Evolutionary conservation across 2,113 vertebrate genomes (phyloP).

Genomic region (Ellobius talpinus): DNA sequence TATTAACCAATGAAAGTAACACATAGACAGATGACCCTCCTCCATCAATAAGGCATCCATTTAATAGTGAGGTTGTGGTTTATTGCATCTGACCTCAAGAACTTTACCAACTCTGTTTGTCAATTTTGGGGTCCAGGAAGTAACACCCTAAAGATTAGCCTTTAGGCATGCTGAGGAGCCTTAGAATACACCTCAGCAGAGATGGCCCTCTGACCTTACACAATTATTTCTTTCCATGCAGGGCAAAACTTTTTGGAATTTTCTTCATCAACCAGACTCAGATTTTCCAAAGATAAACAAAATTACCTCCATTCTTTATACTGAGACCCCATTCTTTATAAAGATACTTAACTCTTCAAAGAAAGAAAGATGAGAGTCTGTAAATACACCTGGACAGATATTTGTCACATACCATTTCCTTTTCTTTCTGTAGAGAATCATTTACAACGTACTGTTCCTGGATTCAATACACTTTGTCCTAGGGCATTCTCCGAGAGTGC

Average conservation of each 20-base stretch:
- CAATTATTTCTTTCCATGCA: background rate
- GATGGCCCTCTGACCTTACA: background rate
- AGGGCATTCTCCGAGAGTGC: no score
- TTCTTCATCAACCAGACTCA: background rate
- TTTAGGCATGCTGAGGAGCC: background rate
- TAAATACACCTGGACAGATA: background rate
- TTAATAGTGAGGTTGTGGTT: background rate
- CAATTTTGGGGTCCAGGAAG: background rate
- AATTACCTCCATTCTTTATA: background rate
- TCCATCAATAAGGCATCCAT: background rate
- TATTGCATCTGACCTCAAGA: background rate
- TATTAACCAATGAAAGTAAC: no score
- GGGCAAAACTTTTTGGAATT: background rate
- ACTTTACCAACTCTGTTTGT: background rate
- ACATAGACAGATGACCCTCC: no score
- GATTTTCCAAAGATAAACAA: background rate
- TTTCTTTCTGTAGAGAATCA: background rate
- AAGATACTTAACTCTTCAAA: background rate
- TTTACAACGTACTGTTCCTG: background rate
- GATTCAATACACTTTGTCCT: background rate
- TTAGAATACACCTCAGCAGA: background rate
- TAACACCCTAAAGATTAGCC: background rate
- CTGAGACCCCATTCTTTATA: background rate
- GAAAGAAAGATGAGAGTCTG: background rate
- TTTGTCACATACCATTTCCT: background rate